Percentiles rank a stretch among this genome's conserved stretches.
These are phyloP conservation scores for Apodemus agrarius DNA, from an alignment of 2,797 vertebrate species.

Conservation along the genomic window DNA sequence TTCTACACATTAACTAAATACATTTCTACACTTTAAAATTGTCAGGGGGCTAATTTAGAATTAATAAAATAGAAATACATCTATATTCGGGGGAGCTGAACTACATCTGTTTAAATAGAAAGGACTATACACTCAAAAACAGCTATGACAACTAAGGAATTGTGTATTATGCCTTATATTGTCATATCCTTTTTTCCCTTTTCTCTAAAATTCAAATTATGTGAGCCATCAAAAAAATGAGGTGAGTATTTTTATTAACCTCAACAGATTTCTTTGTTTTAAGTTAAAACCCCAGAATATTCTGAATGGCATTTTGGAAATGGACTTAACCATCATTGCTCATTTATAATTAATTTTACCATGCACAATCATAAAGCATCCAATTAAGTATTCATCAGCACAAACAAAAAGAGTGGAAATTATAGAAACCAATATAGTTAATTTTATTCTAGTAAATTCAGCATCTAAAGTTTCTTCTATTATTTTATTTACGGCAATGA, in stretches of 20 bases:
- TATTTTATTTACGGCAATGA: slow-evolving; percentile 1
- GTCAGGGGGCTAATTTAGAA: neutral
- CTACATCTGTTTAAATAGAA: neutral
- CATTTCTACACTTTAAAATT: neutral
- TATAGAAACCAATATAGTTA: slow-evolving; percentile 19
- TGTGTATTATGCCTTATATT: neutral
- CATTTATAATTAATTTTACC: slow-evolving; percentile 35
- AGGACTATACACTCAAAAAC: slow-evolving; percentile 22
- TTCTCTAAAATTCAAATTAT: slow-evolving; percentile 10
- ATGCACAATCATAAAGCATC: neutral
- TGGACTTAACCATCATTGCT: neutral
- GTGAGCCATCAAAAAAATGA: slow-evolving; percentile 20
- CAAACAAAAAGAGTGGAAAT: slow-evolving; percentile 22
- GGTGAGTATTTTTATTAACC: neutral
- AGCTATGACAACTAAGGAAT: neutral
- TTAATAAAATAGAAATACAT: slow-evolving; percentile 35
- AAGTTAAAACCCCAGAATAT: neutral
- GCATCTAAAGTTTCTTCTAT: neutral
- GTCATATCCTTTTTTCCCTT: neutral
- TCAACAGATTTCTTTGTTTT: neutral
- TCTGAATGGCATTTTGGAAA: slow-evolving; percentile 18
- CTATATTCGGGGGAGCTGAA: neutral
- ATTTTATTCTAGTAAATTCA: neutral
- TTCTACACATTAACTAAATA: neutral
- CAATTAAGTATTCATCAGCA: slow-evolving; percentile 23